Conservation (phyloP, 1,140 invertebrate species). For the Adelges cooleyi region DNA sequence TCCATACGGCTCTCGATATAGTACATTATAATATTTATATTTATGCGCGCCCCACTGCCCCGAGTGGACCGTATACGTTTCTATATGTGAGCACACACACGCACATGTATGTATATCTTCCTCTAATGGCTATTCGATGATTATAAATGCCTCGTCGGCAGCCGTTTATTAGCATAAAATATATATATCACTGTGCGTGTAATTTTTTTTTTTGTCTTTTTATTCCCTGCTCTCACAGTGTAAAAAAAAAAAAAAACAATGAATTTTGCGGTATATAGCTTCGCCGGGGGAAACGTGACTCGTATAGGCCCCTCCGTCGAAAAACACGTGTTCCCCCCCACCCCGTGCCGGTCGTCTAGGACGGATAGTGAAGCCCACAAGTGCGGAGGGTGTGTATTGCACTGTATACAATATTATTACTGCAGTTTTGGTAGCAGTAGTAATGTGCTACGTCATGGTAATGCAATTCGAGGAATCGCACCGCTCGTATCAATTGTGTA, state of each 20-base stretch:
- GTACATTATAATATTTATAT: conserved; percentile 16
- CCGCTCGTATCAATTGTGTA: conserved; percentile 9
- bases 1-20: conserved; percentile 16
- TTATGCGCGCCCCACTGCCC: neutral
- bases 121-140: conserved; percentile 28
- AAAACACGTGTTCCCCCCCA: conserved; percentile 13
- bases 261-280: conserved; percentile 15
- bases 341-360: neutral
- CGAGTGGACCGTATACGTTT: too few species aligned
- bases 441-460: conserved; percentile 19
- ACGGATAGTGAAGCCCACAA: neutral
- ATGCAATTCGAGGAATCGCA: conserved; percentile 12
- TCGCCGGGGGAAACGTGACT: too few species aligned
- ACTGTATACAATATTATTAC: neutral
- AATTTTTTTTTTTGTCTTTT: conserved; percentile 11
- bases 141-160: conserved; percentile 17
- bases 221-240: neutral
- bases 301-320: neutral
- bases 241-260: conserved; percentile 16
- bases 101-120: neutral
- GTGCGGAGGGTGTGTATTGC: neutral
- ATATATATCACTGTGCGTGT: conserved; percentile 12
- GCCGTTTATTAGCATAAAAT: conserved; percentile 27
- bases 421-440: neutral
- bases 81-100: neutral